Evolutionary conservation across 2,888 invertebrate species (phyloP), one percentile per base, ranked within the genome.

Genomic region (Drosophila pseudotakahashii): DNA sequence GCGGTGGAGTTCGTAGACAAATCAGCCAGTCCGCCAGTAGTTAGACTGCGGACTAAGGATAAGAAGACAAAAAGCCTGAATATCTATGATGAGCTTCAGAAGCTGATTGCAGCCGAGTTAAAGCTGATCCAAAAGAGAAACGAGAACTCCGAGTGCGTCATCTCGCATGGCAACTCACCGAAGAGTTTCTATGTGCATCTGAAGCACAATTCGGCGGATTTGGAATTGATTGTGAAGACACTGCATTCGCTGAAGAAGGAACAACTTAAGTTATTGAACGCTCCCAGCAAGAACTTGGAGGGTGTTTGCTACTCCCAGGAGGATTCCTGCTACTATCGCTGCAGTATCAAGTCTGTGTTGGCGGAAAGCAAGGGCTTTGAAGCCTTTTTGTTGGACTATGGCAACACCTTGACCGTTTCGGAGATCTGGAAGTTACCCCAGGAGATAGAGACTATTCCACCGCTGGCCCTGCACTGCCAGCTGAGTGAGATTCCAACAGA

Each of bases 261-360:
- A 10, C 67, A 77, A 23, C 53, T 75, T 0, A 70, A 60, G 2
- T 5, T 19, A 0, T 11, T 70, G 1, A 3, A 41, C 16, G 10
- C 19, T 1, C 39, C 39, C 7, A 1, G 7, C 7, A 26, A 14
- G 41, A 23, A 37, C 10, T n/a, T 23, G 1, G 9, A 19, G 2
- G 75, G 62, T 10, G 66, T 89, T 0, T 89, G 89, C 23, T 90
- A 76, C 57, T 81, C 83, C 0, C 63, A 72, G 19, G 95, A 94
- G 7, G 97, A 98, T 90, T 95, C 95, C 23, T 94, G 94, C 74
- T 99, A 98, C 97, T 98, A 98, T 91, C 94, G 98, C 72, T 98
- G 97, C 0, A 67, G 63, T 16, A 70, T 91, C 3, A 68, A 82
- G 7, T 94, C 95, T 81, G 94, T 98, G 6, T 93, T 97, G 30